Conservation (phyloP, 2,888 invertebrate genomes). For the Sialis fuliginosa region DNA sequence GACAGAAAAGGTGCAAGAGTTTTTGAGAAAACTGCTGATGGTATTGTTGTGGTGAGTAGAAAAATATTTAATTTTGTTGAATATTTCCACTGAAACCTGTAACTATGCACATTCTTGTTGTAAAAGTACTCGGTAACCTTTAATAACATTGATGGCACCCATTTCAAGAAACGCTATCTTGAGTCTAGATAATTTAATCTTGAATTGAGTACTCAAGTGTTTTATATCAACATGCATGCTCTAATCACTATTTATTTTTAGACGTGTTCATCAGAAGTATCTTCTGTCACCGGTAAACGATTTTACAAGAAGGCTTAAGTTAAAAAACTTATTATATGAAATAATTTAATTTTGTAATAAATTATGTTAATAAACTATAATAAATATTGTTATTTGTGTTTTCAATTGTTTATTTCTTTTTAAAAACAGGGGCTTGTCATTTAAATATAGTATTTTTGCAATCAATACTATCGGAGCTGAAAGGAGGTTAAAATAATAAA, state of each 20-base stretch:
- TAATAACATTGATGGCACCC: too few relatives aligned
- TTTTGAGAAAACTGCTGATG: slow-evolving; percentile 25
- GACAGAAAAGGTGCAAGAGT: slow-evolving; percentile 20
- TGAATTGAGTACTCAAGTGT: too few relatives aligned
- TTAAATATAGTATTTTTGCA: too few relatives aligned
- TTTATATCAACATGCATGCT: not conserved
- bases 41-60: slow-evolving; percentile 18
- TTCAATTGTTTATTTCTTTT: not conserved
- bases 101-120: too few relatives aligned
- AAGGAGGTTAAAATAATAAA: too few relatives aligned
- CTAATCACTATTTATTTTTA: not conserved
- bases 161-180: too few relatives aligned
- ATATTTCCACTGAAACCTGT: not conserved
- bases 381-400: not conserved
- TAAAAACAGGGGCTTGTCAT: not conserved
- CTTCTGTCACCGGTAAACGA: not conserved
- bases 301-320: slow-evolving; percentile 3
- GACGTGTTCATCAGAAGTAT: not conserved
- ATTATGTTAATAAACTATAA: not conserved
- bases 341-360: not conserved
- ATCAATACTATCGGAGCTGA: too few relatives aligned
- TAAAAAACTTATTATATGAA: not conserved
- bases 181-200: too few relatives aligned
- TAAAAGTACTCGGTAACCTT: too few relatives aligned
- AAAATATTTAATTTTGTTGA: not conserved